These are phyloP conservation scores for Tethea ocularis DNA, from an alignment of 2,888 invertebrate genomes.

Conservation along the genomic window DNA sequence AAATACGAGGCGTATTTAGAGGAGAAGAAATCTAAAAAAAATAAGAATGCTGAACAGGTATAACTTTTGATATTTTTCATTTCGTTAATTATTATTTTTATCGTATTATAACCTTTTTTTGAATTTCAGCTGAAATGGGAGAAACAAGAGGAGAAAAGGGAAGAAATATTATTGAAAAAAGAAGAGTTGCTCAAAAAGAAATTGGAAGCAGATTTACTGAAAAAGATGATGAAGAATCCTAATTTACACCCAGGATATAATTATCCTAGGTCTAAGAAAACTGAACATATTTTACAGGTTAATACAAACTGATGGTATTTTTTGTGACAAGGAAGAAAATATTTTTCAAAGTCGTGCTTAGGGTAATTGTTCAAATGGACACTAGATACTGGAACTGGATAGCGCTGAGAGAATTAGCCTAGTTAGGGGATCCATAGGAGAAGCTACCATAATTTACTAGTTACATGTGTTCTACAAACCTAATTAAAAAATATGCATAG, in stretches of 20 bases:
- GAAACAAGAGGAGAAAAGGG: slow-evolving; percentile 47
- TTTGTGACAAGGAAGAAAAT: not conserved
- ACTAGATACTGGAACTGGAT: no score
- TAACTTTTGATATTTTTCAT: not conserved
- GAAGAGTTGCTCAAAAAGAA: slow-evolving; percentile 48
- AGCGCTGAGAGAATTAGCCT: no score
- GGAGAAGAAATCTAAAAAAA: slow-evolving; percentile 49
- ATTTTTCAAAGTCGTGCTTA: no score
- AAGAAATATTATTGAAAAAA: slow-evolving; percentile 42
- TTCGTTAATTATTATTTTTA: not conserved
- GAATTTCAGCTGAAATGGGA: slow-evolving; percentile 47
- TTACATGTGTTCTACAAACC: no score
- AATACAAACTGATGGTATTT: not conserved
- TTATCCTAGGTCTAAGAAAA: slow-evolving; percentile 58
- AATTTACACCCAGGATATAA: slow-evolving; percentile 62
- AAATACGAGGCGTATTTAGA: slow-evolving; percentile 48
- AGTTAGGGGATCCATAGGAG: no score
- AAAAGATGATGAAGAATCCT: slow-evolving; percentile 68
- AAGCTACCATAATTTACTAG: no score
- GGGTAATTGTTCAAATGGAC: no score
- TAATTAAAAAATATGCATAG: no score
- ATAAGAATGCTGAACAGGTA: slow-evolving; percentile 46
- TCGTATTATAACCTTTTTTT: not conserved
- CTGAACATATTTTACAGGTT: slow-evolving; percentile 46
- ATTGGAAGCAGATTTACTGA: slow-evolving; percentile 45